phyloP scores from a whole-genome alignment of 1,140 invertebrate species.

The Hycleus phaleratus region DNA sequence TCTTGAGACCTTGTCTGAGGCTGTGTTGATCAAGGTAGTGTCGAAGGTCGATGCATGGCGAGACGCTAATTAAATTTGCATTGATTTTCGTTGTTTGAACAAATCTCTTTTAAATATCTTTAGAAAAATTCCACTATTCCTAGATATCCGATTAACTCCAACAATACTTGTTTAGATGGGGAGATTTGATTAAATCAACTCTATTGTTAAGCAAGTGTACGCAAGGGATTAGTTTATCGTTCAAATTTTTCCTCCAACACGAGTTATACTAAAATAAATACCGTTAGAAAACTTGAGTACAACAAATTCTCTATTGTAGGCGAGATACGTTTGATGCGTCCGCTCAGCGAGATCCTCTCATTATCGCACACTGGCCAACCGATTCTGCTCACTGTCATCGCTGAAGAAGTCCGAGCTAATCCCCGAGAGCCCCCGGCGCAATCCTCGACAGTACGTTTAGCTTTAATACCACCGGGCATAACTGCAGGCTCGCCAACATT shows the following conservation, averaged over 20 bases:
- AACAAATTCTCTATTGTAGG: constrained; percentile 45
- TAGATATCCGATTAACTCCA: too few relatives aligned
- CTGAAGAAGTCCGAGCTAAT: constrained; percentile 67
- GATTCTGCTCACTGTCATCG: constrained; percentile 71
- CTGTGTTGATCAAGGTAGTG: too few relatives aligned
- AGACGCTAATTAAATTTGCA: too few relatives aligned
- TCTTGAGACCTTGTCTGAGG: too few relatives aligned
- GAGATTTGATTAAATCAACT: too few relatives aligned
- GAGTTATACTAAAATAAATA: too few relatives aligned
- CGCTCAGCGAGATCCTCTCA: constrained; percentile 65
- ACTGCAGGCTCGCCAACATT: constrained; percentile 31
- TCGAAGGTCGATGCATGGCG: too few relatives aligned
- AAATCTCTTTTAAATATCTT: not conserved
- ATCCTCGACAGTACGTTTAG: constrained; percentile 68
- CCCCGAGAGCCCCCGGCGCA: constrained; percentile 62
- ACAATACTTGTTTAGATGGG: too few relatives aligned
- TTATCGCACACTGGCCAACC: constrained; percentile 70
- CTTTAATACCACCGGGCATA: constrained; percentile 55
- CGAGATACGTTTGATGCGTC: constrained; percentile 62
- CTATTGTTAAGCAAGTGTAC: too few relatives aligned
- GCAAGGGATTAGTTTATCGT: too few relatives aligned
- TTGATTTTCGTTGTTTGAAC: not conserved
- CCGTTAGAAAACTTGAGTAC: too few relatives aligned
- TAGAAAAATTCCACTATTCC: not conserved
- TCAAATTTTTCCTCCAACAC: too few relatives aligned